These are phyloP conservation scores for Periophthalmodon schlosseri DNA, from an alignment of 2,113 vertebrate genomes.

Conservation along the genomic window DNA sequence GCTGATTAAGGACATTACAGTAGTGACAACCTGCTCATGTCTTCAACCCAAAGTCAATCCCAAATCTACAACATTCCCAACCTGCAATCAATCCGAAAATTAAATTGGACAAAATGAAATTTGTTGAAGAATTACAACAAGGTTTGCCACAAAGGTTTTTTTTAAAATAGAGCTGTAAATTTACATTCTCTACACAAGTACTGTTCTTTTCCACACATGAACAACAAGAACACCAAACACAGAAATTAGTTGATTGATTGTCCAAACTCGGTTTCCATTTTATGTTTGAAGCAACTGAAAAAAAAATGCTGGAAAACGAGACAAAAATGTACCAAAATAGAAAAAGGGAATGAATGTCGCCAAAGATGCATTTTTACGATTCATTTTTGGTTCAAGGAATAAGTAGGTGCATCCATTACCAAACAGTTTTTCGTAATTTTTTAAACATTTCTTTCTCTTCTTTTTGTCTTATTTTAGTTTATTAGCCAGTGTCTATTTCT, in stretches of 20 bases:
- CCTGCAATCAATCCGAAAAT: constrained; percentile 77
- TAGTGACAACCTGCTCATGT: constrained; percentile 60
- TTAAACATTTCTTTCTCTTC: constrained; percentile 33
- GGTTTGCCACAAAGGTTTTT: constrained; percentile 97
- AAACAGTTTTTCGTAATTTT: constrained; percentile 53
- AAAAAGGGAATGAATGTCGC: constrained; percentile 98
- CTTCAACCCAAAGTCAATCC: constrained; percentile 53
- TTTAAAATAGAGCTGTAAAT: constrained; percentile 99
- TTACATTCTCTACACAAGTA: constrained; percentile 99
- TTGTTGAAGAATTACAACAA: constrained; percentile 98
- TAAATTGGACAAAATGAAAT: constrained; percentile 66
- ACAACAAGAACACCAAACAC: constrained; percentile 99
- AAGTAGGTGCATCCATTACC: constrained; percentile 97
- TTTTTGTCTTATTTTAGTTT: constrained; percentile 64
- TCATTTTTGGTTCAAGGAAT: constrained; percentile 98
- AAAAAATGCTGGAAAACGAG: constrained; percentile 74
- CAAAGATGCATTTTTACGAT: constrained; percentile 85
- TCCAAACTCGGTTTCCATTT: constrained; percentile 97
- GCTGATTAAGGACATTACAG: constrained; percentile 69
- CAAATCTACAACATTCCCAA: constrained; percentile 78
- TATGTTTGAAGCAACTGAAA: constrained; percentile 82
- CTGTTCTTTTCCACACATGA: constrained; percentile 98
- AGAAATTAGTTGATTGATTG: constrained; percentile 99
- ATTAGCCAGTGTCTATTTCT: constrained; percentile 92
- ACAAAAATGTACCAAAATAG: constrained; percentile 88